Conservation (phyloP, 92 coral and sea anemone genomes). For the Pocillopora grandis region DNA sequence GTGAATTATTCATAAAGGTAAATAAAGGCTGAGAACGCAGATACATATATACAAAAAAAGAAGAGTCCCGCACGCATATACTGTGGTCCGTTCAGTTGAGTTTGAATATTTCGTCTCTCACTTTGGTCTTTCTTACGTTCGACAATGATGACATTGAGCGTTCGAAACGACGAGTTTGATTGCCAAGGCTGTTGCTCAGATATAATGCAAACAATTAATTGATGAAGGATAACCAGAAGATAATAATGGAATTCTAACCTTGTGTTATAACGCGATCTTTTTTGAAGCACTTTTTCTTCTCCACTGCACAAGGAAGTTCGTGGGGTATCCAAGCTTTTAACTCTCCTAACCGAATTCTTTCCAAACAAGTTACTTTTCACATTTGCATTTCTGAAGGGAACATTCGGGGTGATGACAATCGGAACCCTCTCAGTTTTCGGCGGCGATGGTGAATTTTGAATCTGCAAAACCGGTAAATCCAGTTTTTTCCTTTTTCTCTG, state of each 20-base stretch:
- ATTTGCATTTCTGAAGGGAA: neutral
- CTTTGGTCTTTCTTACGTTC: too few species aligned
- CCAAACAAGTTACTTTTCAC: conserved; percentile 6
- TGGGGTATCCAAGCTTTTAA: conserved; percentile 10
- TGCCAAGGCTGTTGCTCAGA: too few species aligned
- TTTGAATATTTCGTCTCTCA: too few species aligned
- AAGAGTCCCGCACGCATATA: too few species aligned
- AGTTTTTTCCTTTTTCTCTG: neutral
- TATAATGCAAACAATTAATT: too few species aligned
- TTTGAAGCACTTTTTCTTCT: conserved; percentile 17
- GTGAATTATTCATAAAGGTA: too few species aligned
- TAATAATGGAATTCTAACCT: conserved; percentile 11
- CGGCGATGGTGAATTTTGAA: neutral
- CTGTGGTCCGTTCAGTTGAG: too few species aligned
- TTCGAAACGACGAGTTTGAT: too few species aligned
- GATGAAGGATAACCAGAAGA: too few species aligned
- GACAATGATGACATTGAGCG: too few species aligned
- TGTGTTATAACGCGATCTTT: neutral
- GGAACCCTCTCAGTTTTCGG: conserved; percentile 6
- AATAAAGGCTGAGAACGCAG: too few species aligned
- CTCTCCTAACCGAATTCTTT: neutral
- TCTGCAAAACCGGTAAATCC: neutral
- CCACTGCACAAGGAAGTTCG: neutral
- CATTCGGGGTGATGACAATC: neutral
- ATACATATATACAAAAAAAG: too few species aligned